A percentile compares a stretch with the other conserved stretches of the same genome.
Evolutionary conservation across 30 jellyfish, hydroid and myxozoan genomes (phyloP).

Genomic region (Turritopsis rubra): DNA sequence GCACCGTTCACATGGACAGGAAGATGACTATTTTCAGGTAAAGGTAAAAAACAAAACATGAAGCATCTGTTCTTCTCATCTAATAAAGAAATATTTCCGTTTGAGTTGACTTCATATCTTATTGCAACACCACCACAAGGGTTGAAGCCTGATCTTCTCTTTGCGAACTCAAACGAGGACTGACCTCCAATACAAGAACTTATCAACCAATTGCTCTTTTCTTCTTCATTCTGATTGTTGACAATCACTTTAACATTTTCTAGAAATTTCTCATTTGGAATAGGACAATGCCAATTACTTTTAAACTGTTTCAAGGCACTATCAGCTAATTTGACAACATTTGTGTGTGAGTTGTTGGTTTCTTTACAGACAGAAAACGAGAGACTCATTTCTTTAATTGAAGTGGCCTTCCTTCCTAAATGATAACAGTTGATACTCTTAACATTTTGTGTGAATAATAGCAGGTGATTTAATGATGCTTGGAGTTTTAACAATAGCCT

Average conservation of each 20-base stretch:
- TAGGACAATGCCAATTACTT: background rate
- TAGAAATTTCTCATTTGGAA: background rate
- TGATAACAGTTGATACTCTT: conserved; percentile 17
- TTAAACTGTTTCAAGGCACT: background rate
- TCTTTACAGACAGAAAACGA: conserved; percentile 1
- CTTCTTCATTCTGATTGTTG: background rate
- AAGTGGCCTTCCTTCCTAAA: conserved; percentile 13
- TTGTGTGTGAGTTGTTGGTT: background rate
- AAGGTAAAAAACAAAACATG: conserved; percentile 60
- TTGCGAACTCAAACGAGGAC: conserved; percentile 10
- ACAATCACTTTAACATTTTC: background rate
- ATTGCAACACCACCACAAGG: conserved; percentile 40
- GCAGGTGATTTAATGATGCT: conserved; percentile 27
- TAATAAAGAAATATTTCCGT: too few species aligned
- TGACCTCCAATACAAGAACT: conserved; percentile 35
- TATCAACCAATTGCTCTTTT: conserved; percentile 3
- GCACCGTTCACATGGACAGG: conserved; percentile 70
- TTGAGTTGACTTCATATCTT: background rate
- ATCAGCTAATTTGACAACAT: background rate
- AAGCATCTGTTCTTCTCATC: conserved; percentile 2
- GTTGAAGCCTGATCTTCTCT: background rate
- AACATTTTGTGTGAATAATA: conserved; percentile 62
- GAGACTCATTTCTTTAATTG: conserved; percentile 23
- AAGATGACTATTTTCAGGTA: conserved; percentile 39
- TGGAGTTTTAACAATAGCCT: conserved; percentile 30